Base-by-base conservation (phyloP, 2,113 vertebrate genomes). In the Vimba vimba region DNA sequence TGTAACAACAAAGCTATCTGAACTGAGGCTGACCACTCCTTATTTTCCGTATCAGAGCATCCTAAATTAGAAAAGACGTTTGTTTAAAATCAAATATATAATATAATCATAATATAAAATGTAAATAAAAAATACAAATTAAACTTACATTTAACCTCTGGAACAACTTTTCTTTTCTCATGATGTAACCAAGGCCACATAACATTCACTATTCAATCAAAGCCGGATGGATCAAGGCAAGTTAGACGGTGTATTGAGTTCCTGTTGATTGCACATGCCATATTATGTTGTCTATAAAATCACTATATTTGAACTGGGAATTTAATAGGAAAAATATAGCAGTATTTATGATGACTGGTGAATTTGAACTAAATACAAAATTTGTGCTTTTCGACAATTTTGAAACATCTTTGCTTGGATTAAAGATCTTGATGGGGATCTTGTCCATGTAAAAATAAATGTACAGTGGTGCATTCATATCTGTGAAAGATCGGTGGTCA, bases 391-490 rank as follows among this genome's bases (percentile, higher is more conserved):
- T 4, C 4, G 1, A 13, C 47, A 50, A 13, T 5, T 52, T 21
- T 43, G 9, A 43, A 75, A 74, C 69, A 25, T 78, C 50, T 78
- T 57, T 23, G 47, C 27, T 33, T 8, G 39, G 39, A 0, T 2
- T 43, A 9, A 79, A 8, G 30, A 79, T 60, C 21, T n/a, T 19
- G 23, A 79, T 60, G 36, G 17, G 6, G 33, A 66, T 59, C 76
- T 39, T 47, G 39, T 64, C n/a, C 15, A 25, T 80, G 23, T 80
- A 30, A 47, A 64, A 64, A 62, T 21, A 81, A 47, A 30, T 27
- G n/a, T 66, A 47, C 79, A 81, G n/a, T 45, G n/a, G 13, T 81
- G 60, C 39, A 47, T 81, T 66, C 59, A 81, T 66, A 47, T 6
- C n/a, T 47, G 57, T 79, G 6, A 25, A 7, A 25, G 36, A 43